phyloP scores from a whole-genome alignment of 2,113 vertebrate species.

The Pseudorectes ferrugineus region DNA sequence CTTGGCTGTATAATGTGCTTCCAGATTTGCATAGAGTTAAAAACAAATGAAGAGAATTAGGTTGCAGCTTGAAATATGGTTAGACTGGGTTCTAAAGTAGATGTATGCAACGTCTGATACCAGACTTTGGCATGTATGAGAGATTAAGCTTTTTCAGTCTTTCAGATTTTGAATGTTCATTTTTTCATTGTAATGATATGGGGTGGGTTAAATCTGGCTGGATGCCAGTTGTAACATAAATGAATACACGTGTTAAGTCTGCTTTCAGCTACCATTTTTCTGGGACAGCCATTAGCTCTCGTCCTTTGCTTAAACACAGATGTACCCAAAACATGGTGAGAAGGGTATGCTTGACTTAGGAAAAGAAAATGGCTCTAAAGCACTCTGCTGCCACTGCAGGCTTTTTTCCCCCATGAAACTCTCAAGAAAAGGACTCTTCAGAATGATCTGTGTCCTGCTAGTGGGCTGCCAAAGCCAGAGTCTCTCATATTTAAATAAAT shows the following conservation, averaged over 20 bases:
- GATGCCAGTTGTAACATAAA: not conserved
- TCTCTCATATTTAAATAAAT: not conserved
- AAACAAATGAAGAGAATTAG: not conserved
- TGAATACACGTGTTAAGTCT: not conserved
- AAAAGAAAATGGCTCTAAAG: not conserved
- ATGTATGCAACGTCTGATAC: not conserved
- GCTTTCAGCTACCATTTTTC: not conserved
- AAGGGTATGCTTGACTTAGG: not conserved
- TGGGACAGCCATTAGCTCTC: not conserved
- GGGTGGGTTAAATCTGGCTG: not conserved
- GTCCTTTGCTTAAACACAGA: not conserved
- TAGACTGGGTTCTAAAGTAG: not conserved
- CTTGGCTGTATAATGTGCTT: not conserved
- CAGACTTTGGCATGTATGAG: not conserved
- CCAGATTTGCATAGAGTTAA: not conserved
- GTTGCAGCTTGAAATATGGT: not conserved
- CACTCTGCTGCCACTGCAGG: not conserved
- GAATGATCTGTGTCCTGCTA: not conserved
- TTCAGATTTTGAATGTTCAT: not conserved
- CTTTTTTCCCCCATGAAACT: not conserved
- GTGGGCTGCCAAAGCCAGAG: not conserved
- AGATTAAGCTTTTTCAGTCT: not conserved
- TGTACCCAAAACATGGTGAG: not conserved
- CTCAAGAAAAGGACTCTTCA: not conserved
- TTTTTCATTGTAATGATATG: not conserved